phyloP scores from a whole-genome alignment of 2,888 invertebrate genomes.

The Rhamphomyia laevipes region DNA sequence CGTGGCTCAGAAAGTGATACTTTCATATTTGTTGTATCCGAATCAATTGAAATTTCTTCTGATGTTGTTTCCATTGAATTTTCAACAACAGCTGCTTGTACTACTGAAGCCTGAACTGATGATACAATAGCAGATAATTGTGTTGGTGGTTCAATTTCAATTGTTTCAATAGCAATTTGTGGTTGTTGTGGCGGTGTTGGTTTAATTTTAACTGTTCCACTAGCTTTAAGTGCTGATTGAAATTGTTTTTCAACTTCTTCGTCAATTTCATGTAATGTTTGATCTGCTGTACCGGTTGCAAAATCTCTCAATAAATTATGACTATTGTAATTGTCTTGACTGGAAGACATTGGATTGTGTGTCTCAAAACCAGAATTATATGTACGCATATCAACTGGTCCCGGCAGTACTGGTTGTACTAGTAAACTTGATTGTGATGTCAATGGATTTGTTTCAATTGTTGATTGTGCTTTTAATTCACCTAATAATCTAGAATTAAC shows the following conservation, averaged over 20 bases:
- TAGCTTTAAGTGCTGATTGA: constrained; percentile 52
- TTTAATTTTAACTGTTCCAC: constrained; percentile 36
- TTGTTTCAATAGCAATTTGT: neutral
- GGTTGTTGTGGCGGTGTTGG: constrained; percentile 20
- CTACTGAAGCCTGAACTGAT: neutral
- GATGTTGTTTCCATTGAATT: constrained; percentile 37
- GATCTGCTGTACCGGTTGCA: constrained; percentile 55
- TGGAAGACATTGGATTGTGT: constrained; percentile 37
- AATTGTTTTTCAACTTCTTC: constrained; percentile 70
- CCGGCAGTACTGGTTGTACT: constrained; percentile 65
- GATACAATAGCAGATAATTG: neutral
- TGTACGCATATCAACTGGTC: constrained; percentile 83
- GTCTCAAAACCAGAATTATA: constrained; percentile 48
- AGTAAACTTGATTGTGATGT: constrained; percentile 26
- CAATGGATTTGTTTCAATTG: constrained; percentile 13
- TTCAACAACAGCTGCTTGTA: constrained; percentile 23
- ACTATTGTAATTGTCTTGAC: constrained; percentile 45
- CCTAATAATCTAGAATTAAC: constrained; percentile 19
- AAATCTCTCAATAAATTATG: constrained; percentile 55
- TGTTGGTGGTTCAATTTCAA: constrained; percentile 5
- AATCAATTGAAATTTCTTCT: constrained; percentile 38
- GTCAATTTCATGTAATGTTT: constrained; percentile 59
- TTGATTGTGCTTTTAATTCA: constrained; percentile 36
- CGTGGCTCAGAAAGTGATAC: constrained; percentile 68
- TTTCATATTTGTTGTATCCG: constrained; percentile 47